These are phyloP conservation scores for Drosophila bocki DNA, from an alignment of 1,140 invertebrate species.

Conservation along the genomic window DNA sequence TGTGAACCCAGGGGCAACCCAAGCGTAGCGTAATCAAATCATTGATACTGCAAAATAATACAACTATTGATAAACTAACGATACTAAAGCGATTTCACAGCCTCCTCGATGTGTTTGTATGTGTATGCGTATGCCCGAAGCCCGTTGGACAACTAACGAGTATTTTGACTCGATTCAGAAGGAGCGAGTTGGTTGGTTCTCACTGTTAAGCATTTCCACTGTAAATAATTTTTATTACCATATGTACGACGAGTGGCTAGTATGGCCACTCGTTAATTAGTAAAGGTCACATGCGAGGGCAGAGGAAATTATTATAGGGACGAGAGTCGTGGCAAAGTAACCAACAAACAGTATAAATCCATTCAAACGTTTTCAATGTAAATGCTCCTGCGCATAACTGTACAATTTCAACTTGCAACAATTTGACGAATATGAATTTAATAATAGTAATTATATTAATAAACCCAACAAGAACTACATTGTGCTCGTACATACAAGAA, in stretches of 20 bases:
- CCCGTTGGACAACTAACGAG: slow-evolving; percentile 10
- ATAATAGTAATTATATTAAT: slow-evolving; percentile 43
- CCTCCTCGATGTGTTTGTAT: slow-evolving; percentile 66
- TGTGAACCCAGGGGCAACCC: slow-evolving; percentile 27
- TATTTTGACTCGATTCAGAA: slow-evolving; percentile 1
- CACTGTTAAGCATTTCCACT: slow-evolving; percentile 77
- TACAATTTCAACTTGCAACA: slow-evolving; percentile 72
- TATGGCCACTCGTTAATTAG: slow-evolving; percentile 64
- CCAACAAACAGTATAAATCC: slow-evolving; percentile 36
- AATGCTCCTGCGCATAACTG: slow-evolving; percentile 67
- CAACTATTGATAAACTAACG: slow-evolving; percentile 21
- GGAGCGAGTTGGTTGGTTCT: slow-evolving; percentile 45
- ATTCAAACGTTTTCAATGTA: slow-evolving; percentile 74
- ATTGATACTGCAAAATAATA: slow-evolving; percentile 25
- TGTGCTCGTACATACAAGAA: slow-evolving; percentile 35
- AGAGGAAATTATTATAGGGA: slow-evolving; percentile 49
- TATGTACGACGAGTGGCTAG: slow-evolving; percentile 53
- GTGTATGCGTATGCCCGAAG: slow-evolving; percentile 50
- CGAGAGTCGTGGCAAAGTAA: slow-evolving; percentile 15
- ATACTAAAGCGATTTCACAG: slow-evolving; percentile 41
- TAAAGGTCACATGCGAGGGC: slow-evolving; percentile 51
- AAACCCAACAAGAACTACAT: slow-evolving; percentile 37
- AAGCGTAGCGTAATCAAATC: slow-evolving; percentile 44
- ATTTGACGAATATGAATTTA: slow-evolving; percentile 82
- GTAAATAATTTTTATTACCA: slow-evolving; percentile 76